Evolutionary conservation across 1,140 invertebrate species (phyloP), one percentile per base, ranked within the genome.

Genomic region (Maconellicoccus hirsutus): DNA sequence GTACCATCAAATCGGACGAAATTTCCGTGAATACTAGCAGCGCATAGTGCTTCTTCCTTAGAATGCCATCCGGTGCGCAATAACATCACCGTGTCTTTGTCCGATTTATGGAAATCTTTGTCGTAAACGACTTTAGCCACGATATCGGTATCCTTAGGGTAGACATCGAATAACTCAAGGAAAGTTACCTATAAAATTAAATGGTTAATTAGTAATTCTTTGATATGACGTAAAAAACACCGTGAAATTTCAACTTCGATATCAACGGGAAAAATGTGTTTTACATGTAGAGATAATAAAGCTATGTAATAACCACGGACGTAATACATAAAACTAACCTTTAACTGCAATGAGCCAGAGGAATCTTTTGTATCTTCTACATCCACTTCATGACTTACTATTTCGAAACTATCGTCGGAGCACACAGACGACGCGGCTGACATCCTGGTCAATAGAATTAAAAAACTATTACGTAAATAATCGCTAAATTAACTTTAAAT

Each of bases 1-100:
- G n/a, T 66, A 66, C 61, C 61, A 66, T 66, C 61, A 23, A 66
- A 66, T 66, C 61, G 2, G 22, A 66, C 61, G 22, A 23, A 25
- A 66, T 23, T 66, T 10, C 19, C 61, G 4, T 10, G 1, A 8
- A 66, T 25, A 8, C 25, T 66, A 23, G 61, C 10, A 16, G 61
- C 21, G 21, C 61, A 66, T 66, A 66, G 8, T 6, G 61, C 61
- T 16, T 66, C 14, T 23, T 66, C 61, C 6, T 23, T 22, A 22
- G 61, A 25, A 6, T 23, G 22, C 61, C 61, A 66, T 22, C 14
- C 61, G 22, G 25, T 16, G 1, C 14, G 61, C 2, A 66, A 10
- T 16, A 66, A 12, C 3, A 66, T 23, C 2, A 25, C 61, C 3
- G 25, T 26, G 16, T 66, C 61, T 8, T 66, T 16, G 8, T 23